Percentiles rank a stretch among this genome's conserved stretches.
phyloP scores from a whole-genome alignment of 2,797 vertebrate species.

The Cyprinodon diabolis region DNA sequence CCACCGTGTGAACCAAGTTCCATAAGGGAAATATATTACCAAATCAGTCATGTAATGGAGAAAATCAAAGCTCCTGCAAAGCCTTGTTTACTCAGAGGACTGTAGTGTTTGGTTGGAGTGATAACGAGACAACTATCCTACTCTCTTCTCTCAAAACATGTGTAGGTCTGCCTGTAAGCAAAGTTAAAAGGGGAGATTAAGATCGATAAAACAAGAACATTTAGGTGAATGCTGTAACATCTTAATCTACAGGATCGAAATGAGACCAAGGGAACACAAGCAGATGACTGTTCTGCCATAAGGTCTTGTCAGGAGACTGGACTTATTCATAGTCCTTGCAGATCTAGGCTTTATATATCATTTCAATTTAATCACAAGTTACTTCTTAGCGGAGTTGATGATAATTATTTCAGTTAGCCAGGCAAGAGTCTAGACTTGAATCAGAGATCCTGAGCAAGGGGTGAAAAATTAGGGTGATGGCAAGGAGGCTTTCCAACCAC shows the following conservation, averaged over 20 bases:
- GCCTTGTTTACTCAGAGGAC: conserved; percentile 62
- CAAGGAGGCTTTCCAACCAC: no score
- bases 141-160: conserved; percentile 35
- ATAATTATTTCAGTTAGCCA: background rate
- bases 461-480: no score
- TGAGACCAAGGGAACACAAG: conserved; percentile 11
- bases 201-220: conserved; percentile 49
- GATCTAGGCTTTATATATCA: background rate
- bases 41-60: conserved; percentile 69
- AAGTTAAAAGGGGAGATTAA: conserved; percentile 52
- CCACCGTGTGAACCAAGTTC: conserved; percentile 64
- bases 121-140: conserved; percentile 35
- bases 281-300: conserved; percentile 14
- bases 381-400: background rate
- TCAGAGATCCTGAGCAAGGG: no score
- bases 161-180: conserved; percentile 36
- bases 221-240: background rate
- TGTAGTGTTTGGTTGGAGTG: conserved; percentile 27
- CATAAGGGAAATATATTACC: conserved; percentile 65
- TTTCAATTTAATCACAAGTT: background rate
- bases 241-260: background rate
- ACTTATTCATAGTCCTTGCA: background rate
- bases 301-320: background rate
- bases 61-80: conserved; percentile 60
- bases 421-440: no score